Evolutionary conservation across 2,113 vertebrate genomes (phyloP).

Genomic region (Connochaetes taurinus): DNA sequence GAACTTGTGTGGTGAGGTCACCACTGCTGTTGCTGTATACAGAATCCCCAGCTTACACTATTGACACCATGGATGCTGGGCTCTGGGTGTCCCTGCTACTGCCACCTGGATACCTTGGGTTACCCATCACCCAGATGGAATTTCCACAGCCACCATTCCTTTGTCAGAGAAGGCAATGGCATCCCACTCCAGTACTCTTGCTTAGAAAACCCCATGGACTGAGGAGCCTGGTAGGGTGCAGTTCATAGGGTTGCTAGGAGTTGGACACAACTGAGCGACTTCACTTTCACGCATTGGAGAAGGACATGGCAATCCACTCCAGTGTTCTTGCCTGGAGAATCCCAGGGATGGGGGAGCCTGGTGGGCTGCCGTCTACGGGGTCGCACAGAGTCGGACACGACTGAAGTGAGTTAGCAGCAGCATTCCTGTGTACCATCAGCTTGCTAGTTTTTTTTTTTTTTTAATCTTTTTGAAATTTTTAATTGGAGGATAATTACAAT

Average conservation of each 20-base stretch:
- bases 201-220: neutral
- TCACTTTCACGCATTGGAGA: neutral
- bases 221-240: neutral
- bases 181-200: neutral
- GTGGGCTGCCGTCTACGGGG: neutral
- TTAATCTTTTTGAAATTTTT: neutral
- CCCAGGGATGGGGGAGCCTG: neutral
- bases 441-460: neutral
- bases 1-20: neutral
- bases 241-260: neutral
- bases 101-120: neutral
- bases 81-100: neutral
- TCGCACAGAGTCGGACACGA: rapidly evolving
- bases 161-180: neutral
- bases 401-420: neutral
- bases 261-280: neutral
- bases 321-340: neutral
- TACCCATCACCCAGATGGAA: neutral
- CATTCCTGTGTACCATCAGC: neutral
- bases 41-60: neutral
- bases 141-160: neutral
- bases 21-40: neutral
- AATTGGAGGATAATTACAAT: neutral
- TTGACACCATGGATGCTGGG: neutral
- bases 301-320: neutral